Evolutionary conservation across 1,140 invertebrate genomes (phyloP), one percentile per base, ranked within the genome.

Genomic region (Nymphalis io): DNA sequence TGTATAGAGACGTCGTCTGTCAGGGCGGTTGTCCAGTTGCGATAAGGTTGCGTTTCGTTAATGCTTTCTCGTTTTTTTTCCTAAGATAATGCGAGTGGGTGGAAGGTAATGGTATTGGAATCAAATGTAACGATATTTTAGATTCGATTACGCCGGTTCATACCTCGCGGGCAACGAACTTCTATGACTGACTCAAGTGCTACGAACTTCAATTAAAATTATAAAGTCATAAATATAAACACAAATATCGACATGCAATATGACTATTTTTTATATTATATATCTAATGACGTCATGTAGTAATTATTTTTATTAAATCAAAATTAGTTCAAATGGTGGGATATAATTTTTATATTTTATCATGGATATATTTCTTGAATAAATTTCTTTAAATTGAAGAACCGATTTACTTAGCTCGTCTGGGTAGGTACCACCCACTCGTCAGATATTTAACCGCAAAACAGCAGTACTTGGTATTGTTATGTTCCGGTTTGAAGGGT

Each of bases 1-100:
- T 78, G 76, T 81, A 82, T 82, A 70, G 80, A 82, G 80, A 80
- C 80, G 73, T 81, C 74, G 73, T 68, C 76, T 80, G 80, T 82
- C 80, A 80, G 67, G 67, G 60, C 51, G 51, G 67, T 69, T 69
- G 67, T 69, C 51, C 51, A 53, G 23, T 69, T 15, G n/a, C 40
- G 67, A 69, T 69, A 75, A 75, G 48, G 73, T 72, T 70, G 48
- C 68, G 65, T 75, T 72, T 75, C 70, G 66, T 72, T 75, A 72
- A 69, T 72, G 66, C 68, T 66, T 59, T 72, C 38, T 62, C n/a
- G 59, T 75, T 75, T 69, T 72, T 72, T 55, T 69, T 68, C n/a
- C 63, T 20, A 53, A 72, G 60, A 71, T 73, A 63, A 61, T 69
- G 42, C 59, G 73, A 67, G 73, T 75, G 73, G 73, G 73, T 66